Evolutionary conservation across 2,888 invertebrate species (phyloP).

Genomic region (Dione juno): DNA sequence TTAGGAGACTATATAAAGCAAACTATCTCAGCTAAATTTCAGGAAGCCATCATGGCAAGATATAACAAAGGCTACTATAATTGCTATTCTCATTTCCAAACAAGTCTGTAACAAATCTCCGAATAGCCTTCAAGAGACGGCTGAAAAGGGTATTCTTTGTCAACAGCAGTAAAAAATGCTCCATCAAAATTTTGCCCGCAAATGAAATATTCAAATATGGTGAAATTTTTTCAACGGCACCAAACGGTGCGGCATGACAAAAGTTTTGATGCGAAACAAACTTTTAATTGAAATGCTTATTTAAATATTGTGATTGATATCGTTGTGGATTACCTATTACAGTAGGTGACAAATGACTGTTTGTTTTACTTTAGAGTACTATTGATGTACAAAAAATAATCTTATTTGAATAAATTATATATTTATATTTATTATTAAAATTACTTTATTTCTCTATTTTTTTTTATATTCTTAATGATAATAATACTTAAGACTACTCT

Average conservation of each 20-base stretch:
- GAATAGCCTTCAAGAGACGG: conserved; percentile 48
- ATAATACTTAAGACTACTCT: too few species aligned
- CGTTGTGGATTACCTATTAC: conserved; percentile 2
- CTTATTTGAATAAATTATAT: too few species aligned
- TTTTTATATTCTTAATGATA: background rate
- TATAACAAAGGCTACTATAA: conserved; percentile 34
- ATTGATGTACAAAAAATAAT: background rate
- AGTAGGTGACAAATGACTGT: background rate
- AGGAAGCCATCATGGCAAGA: conserved; percentile 25
- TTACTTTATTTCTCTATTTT: background rate
- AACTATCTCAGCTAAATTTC: conserved; percentile 15
- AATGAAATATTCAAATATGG: conserved; percentile 28
- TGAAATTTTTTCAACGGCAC: conserved; percentile 5
- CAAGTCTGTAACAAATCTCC: conserved; percentile 46
- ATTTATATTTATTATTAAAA: background rate
- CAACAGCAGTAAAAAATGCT: conserved; percentile 47
- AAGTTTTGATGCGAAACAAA: conserved; percentile 17
- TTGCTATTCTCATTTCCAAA: conserved; percentile 37
- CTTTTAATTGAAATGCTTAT: conserved; percentile 24
- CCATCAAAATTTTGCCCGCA: conserved; percentile 42
- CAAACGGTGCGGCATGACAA: background rate
- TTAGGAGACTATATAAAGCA: background rate
- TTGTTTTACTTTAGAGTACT: background rate
- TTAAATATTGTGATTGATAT: conserved; percentile 19
- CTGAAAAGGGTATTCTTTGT: conserved; percentile 51